Evolutionary conservation across 1,140 invertebrate species (phyloP).

Genomic region (Aphelenchoides fujianensis): DNA sequence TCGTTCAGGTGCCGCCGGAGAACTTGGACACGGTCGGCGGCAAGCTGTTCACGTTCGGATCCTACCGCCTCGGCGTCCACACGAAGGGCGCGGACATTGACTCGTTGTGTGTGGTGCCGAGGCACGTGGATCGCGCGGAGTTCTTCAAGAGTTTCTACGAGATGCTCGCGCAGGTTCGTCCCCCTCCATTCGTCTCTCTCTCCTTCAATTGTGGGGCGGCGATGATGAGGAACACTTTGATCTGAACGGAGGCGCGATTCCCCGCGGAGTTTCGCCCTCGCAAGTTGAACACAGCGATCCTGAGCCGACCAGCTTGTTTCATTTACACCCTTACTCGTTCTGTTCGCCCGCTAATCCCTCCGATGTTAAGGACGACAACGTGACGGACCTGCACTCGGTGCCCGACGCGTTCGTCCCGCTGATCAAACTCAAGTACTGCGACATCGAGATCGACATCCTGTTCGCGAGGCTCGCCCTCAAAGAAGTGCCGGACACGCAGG

Average conservation of each 20-base stretch:
- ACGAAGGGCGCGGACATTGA: constrained; percentile 92
- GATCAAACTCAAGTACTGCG: constrained; percentile 98
- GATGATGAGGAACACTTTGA: constrained; percentile 32
- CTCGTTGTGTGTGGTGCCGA: constrained; percentile 90
- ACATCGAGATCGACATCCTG: constrained; percentile 87
- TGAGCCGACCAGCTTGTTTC: constrained; percentile 9
- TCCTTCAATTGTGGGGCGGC: constrained; percentile 21
- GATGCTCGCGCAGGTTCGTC: constrained; percentile 75
- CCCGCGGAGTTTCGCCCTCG: constrained; percentile 28
- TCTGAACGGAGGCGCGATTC: constrained; percentile 32
- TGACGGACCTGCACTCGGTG: constrained; percentile 71
- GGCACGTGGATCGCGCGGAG: constrained; percentile 86
- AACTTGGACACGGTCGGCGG: constrained; percentile 79
- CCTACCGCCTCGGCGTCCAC: constrained; percentile 85
- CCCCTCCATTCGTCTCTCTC: constrained; percentile 14
- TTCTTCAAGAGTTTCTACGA: constrained; percentile 94
- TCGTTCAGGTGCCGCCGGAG: constrained; percentile 72
- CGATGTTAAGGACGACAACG: constrained; percentile 51
- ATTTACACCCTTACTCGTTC: constrained; percentile 33
- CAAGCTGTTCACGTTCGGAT: constrained; percentile 98
- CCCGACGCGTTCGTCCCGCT: constrained; percentile 99
- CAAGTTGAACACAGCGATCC: constrained; percentile 10
- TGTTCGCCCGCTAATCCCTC: constrained; percentile 22
- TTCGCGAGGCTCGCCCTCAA: constrained; percentile 89
- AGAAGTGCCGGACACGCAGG: constrained; percentile 78